Percentiles rank a stretch among this genome's conserved stretches.
phyloP scores from a whole-genome alignment of 2,113 vertebrate genomes.

The Addax nasomaculatus region DNA sequence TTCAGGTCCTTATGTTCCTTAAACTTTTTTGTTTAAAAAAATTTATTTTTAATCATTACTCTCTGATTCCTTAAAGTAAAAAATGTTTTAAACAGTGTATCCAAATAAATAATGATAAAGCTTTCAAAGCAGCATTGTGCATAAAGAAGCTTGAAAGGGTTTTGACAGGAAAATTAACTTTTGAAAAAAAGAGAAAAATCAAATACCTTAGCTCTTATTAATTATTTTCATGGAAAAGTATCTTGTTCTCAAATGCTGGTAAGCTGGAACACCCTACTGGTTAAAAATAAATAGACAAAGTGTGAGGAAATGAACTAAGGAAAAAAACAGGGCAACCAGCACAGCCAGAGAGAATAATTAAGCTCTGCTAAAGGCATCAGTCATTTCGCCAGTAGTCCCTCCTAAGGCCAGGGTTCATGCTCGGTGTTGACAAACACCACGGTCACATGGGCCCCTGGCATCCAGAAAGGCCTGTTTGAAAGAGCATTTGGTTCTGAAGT shows the following conservation, averaged over 20 bases:
- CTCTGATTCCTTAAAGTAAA: not conserved
- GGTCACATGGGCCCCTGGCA: not conserved
- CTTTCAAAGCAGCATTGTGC: not conserved
- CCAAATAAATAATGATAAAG: not conserved
- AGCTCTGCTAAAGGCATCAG: not conserved
- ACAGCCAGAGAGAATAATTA: not conserved
- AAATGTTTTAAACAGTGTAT: not conserved
- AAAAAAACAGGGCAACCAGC: not conserved
- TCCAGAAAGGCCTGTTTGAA: not conserved
- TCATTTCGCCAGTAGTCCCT: not conserved
- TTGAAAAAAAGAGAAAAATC: not conserved
- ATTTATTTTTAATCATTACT: not conserved
- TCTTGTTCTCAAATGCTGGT: slow-evolving; percentile 18
- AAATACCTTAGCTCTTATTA: not conserved
- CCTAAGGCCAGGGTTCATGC: not conserved
- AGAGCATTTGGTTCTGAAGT: not conserved
- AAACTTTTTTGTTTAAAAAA: not conserved
- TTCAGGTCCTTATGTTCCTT: not conserved
- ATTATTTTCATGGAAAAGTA: slow-evolving; percentile 57
- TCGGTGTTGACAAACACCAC: not conserved
- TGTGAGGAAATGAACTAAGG: slow-evolving; percentile 21
- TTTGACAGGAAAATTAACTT: not conserved
- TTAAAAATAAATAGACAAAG: slow-evolving; percentile 66
- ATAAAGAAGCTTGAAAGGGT: not conserved
- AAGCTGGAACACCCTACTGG: not conserved